Evolutionary conservation across 2,888 invertebrate species (phyloP), one percentile per base, ranked within the genome.

Genomic region (Drosophila monieri): DNA sequence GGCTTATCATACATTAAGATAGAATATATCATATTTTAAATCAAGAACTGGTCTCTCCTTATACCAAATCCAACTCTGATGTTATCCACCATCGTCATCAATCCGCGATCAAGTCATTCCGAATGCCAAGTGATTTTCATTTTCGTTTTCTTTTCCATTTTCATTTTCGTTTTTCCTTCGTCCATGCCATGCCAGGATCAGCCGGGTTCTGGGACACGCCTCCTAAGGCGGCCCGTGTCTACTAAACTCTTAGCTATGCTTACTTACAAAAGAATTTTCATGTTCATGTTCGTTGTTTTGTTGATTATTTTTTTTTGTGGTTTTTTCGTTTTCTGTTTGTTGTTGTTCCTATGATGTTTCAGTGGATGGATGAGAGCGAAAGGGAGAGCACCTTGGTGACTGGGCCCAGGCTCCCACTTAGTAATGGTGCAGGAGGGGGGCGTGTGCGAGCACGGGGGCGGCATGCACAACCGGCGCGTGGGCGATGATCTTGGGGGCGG

Each of bases 401-500:
- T 79, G 69, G 53, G 56, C 47, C 68, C 68, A 39, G 65, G 53
- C 43, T 53, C 43, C 6, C 41, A 35, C 52, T 88, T 92, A 92
- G 52, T 92, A 92, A 43, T 92, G 88, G 30, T 91, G 90, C 73
- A 92, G 80, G 47, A 92, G 89, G 49, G 91, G 89, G 1, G 91
- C 93, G 72, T 92, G 92, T 61, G 92, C 91, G 30, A 92, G 89
- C 32, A 92, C 87, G 41, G 92, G 93, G 23, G 85, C 89, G 23
- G 85, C 89, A 60, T 90, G 90, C 56, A 88, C 83, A 9, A 89
- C 81, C 15, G 83, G 89, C 53, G 73, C 89, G 47, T 89, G 92
- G 48, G 85, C 85, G 32, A 90, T 79, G 64, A 90, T 81, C 76
- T 91, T 90, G 80, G 94, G 94, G 49, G 94, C 95, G 25, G 93